Conservation (phyloP, 2,888 invertebrate species). For the Drosophila pegasa region DNA sequence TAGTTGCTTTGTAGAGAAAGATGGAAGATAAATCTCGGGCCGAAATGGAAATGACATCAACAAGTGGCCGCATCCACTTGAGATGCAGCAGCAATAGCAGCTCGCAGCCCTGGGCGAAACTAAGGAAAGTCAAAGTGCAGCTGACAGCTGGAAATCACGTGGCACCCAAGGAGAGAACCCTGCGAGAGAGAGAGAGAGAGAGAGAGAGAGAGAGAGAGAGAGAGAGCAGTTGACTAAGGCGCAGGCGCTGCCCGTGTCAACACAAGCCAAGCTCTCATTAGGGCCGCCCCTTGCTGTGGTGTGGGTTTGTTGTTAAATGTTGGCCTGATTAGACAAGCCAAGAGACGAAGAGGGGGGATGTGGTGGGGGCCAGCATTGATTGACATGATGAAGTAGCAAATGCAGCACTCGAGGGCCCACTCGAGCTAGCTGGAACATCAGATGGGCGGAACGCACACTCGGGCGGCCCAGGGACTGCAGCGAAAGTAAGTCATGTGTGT, state of each 20-base stretch:
- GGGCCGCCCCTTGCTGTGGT: conserved; percentile 25
- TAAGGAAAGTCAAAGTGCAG: conserved; percentile 49
- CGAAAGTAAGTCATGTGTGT: conserved; percentile 38
- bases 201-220: conserved; percentile 6
- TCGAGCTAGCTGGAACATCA: conserved; percentile 10
- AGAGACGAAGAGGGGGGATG: too few relatives aligned
- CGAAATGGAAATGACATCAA: conserved; percentile 66
- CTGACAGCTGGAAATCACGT: conserved; percentile 58
- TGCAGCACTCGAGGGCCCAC: conserved; percentile 53
- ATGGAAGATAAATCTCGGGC: neutral
- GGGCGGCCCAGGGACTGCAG: conserved; percentile 4
- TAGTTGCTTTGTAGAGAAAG: neutral
- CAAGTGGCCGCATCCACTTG: conserved; percentile 50
- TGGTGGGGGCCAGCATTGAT: too few relatives aligned
- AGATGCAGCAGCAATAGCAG: conserved; percentile 32
- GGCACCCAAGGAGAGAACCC: conserved; percentile 17
- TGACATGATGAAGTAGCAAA: conserved; percentile 57
- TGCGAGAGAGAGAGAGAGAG: conserved; percentile 12
- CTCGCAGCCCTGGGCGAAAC: conserved; percentile 37
- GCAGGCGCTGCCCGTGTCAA: conserved; percentile 69
- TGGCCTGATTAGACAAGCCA: conserved; percentile 71
- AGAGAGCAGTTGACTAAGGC: conserved; percentile 29
- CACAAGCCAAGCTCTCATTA: conserved; percentile 37
- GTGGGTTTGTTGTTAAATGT: conserved; percentile 63
- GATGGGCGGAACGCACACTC: conserved; percentile 7